phyloP scores from a whole-genome alignment of 2,888 invertebrate genomes.

The Tenthredo amoena region DNA sequence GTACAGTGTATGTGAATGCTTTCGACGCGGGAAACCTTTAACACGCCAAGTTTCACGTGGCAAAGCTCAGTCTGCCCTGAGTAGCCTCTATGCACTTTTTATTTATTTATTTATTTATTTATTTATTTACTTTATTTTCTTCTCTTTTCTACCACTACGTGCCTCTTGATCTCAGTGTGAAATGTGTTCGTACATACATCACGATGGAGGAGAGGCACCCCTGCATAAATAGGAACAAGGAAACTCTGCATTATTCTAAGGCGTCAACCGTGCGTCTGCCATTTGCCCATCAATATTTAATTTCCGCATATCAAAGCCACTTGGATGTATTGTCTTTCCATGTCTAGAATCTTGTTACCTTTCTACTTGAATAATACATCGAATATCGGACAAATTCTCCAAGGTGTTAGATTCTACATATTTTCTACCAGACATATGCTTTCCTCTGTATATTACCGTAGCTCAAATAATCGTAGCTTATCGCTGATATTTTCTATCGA shows the following conservation, averaged over 20 bases:
- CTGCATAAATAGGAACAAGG: neutral
- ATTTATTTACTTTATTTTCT: neutral
- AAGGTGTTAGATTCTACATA: neutral
- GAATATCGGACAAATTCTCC: neutral
- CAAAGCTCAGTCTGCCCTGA: neutral
- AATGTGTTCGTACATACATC: neutral
- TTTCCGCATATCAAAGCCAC: slow-evolving; percentile 7
- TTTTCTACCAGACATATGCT: neutral
- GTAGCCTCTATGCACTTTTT: slow-evolving; percentile 18
- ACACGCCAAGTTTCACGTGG: neutral
- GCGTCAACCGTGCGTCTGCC: slow-evolving; percentile 8
- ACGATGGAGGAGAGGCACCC: neutral
- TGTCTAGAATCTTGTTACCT: neutral
- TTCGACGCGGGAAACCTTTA: neutral
- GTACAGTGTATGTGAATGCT: neutral
- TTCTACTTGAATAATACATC: neutral
- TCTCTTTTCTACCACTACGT: neutral
- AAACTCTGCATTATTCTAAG: slow-evolving; percentile 4
- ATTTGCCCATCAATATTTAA: slow-evolving; percentile 26
- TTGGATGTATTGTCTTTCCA: slow-evolving; percentile 18
- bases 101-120: slow-evolving; percentile 30
- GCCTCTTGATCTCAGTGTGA: neutral
- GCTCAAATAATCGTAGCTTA: no score
- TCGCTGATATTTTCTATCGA: no score
- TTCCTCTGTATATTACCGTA: no score